Percentiles rank a stretch among this genome's conserved stretches.
Evolutionary conservation across 2,888 invertebrate genomes (phyloP).

Genomic region (Pyrocoelia pectoralis): DNA sequence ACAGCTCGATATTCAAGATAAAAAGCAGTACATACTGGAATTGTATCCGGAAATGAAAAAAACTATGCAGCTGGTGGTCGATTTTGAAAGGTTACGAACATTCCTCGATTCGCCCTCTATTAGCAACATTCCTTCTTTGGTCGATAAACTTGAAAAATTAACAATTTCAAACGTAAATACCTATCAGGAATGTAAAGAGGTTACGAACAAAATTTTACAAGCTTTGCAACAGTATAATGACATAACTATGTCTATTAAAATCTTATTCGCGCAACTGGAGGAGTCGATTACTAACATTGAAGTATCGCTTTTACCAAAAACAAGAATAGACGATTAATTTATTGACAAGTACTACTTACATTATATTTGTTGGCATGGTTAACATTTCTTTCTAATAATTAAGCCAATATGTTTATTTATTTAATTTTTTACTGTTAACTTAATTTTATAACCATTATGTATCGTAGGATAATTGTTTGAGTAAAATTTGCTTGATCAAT

Average conservation of each 20-base stretch:
- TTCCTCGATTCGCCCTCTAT: slow-evolving; percentile 59
- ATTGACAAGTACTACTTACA: background rate
- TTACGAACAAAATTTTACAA: slow-evolving; percentile 56
- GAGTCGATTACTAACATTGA: slow-evolving; percentile 59
- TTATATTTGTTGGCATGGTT: too few species aligned
- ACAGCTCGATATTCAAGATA: slow-evolving; percentile 59
- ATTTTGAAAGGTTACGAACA: slow-evolving; percentile 57
- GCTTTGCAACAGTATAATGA: slow-evolving; percentile 61
- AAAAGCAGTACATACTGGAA: slow-evolving; percentile 60
- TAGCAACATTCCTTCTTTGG: slow-evolving; percentile 57
- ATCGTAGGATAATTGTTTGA: too few species aligned
- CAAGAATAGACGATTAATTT: slow-evolving; percentile 14
- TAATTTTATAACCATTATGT: too few species aligned
- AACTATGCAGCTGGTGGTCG: slow-evolving; percentile 53
- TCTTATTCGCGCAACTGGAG: slow-evolving; percentile 61
- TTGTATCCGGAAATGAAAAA: slow-evolving; percentile 60
- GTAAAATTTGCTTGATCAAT: too few species aligned
- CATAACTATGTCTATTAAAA: slow-evolving; percentile 60
- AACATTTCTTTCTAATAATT: too few species aligned
- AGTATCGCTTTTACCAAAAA: slow-evolving; percentile 48
- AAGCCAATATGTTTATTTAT: too few species aligned
- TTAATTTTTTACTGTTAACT: too few species aligned
- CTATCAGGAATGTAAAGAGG: slow-evolving; percentile 55
- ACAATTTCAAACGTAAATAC: slow-evolving; percentile 56
- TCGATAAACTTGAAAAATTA: slow-evolving; percentile 58